Conservation (phyloP, 2,888 invertebrate species). For the Ditula angustiorana region DNA sequence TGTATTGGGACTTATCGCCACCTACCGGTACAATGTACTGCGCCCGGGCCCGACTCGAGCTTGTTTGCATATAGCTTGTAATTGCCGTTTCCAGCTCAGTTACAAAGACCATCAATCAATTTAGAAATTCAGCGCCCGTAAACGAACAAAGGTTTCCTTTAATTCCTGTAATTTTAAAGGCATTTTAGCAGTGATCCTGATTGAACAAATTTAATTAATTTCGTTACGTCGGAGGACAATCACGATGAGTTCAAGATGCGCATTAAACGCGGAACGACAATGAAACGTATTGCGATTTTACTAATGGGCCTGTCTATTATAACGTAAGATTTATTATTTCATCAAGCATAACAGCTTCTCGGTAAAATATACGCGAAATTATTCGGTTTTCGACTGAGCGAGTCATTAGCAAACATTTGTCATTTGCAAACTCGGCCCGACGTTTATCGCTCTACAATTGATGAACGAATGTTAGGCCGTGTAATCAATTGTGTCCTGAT, state of each 20-base stretch:
- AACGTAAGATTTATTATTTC: conserved; percentile 54
- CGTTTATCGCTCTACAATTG: conserved; percentile 79
- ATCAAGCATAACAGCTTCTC: conserved; percentile 52
- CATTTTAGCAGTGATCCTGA: conserved; percentile 34
- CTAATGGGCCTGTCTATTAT: conserved; percentile 21
- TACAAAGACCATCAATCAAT: conserved; percentile 33
- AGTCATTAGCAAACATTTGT: conserved; percentile 82
- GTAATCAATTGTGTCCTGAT: conserved; percentile 75
- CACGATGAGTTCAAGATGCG: conserved; percentile 10
- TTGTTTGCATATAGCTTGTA: conserved; percentile 15
- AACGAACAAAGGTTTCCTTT: conserved; percentile 35
- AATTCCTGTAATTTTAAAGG: conserved; percentile 33
- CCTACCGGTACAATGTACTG: conserved; percentile 46
- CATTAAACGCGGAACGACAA: conserved; percentile 12
- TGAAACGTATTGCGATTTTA: conserved; percentile 32
- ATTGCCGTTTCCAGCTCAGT: conserved; percentile 4
- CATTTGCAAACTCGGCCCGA: conserved; percentile 78
- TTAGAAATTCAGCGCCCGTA: conserved; percentile 23
- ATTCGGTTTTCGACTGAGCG: conserved; percentile 67
- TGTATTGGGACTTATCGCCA: conserved; percentile 61
- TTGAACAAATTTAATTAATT: conserved; percentile 41
- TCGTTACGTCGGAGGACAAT: conserved; percentile 24
- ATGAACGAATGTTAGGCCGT: conserved; percentile 76
- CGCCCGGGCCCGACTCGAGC: not conserved
- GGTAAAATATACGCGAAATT: conserved; percentile 69